phyloP scores from a whole-genome alignment of 2,113 vertebrate genomes.

The Anoura caudifer region DNA sequence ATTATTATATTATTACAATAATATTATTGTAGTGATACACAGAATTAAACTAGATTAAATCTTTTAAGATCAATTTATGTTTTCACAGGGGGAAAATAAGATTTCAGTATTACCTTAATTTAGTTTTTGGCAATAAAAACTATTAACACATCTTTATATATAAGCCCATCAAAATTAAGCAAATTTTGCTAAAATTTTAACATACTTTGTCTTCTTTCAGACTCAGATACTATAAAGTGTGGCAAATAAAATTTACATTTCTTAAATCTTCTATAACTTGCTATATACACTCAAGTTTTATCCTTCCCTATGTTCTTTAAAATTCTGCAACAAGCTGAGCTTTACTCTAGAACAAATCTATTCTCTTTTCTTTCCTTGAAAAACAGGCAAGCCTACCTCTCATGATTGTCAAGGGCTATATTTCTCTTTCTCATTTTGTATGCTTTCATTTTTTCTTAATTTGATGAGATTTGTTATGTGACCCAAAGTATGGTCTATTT shows the following conservation, averaged over 20 bases:
- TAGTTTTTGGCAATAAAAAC: neutral
- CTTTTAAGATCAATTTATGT: neutral
- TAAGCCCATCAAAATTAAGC: slow-evolving; percentile 21
- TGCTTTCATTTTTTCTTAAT: neutral
- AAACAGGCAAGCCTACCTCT: neutral
- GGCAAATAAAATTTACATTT: slow-evolving; percentile 15
- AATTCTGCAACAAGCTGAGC: neutral
- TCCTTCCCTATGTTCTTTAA: neutral
- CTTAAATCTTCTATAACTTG: neutral
- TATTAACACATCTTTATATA: slow-evolving; percentile 10
- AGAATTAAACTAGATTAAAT: slow-evolving; percentile 11
- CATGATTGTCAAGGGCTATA: neutral
- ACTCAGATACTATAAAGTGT: neutral
- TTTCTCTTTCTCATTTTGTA: neutral
- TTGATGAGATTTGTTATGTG: neutral
- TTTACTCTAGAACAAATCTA: neutral
- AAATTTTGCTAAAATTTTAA: neutral
- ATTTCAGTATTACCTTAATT: neutral
- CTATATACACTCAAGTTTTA: neutral
- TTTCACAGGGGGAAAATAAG: slow-evolving; percentile 1
- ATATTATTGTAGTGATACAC: neutral
- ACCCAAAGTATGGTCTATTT: neutral
- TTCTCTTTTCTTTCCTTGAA: neutral
- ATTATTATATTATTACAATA: too few species aligned
- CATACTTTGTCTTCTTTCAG: neutral